Evolutionary conservation across 2,113 vertebrate genomes (phyloP).

Genomic region (Rutilus rutilus): DNA sequence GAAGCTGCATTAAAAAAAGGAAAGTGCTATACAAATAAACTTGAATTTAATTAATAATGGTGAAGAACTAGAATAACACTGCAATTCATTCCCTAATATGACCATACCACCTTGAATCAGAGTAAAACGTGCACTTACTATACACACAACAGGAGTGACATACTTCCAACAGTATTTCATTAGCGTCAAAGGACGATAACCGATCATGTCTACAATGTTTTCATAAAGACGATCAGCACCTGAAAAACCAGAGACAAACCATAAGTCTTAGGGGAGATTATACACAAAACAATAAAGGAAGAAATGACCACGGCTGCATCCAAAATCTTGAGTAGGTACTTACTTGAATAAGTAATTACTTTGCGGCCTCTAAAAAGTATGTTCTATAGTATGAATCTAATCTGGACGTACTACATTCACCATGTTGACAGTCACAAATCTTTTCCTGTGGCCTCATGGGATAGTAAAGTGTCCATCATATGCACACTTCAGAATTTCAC

Average conservation of each 20-base stretch:
- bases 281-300: not conserved
- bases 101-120: not conserved
- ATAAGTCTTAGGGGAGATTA: not conserved
- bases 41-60: not conserved
- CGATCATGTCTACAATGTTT: slow-evolving; percentile 95
- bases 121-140: slow-evolving; percentile 75
- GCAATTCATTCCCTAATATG: not conserved
- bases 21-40: too few species aligned
- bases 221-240: slow-evolving; percentile 90
- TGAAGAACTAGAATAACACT: not conserved
- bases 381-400: too few species aligned
- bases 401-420: too few species aligned
- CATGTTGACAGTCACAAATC: too few species aligned
- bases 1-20: too few species aligned
- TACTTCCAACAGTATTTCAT: slow-evolving; percentile 91
- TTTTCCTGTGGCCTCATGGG: too few species aligned
- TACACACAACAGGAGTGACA: slow-evolving; percentile 86
- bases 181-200: slow-evolving; percentile 83
- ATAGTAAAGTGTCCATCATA: too few species aligned
- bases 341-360: too few species aligned
- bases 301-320: too few species aligned
- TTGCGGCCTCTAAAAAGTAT: too few species aligned
- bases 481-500: too few species aligned
- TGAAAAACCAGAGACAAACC: slow-evolving; percentile 47
- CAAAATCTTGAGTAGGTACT: too few species aligned